phyloP scores from a whole-genome alignment of 2,888 invertebrate genomes.

The Mesochorus sp. region DNA sequence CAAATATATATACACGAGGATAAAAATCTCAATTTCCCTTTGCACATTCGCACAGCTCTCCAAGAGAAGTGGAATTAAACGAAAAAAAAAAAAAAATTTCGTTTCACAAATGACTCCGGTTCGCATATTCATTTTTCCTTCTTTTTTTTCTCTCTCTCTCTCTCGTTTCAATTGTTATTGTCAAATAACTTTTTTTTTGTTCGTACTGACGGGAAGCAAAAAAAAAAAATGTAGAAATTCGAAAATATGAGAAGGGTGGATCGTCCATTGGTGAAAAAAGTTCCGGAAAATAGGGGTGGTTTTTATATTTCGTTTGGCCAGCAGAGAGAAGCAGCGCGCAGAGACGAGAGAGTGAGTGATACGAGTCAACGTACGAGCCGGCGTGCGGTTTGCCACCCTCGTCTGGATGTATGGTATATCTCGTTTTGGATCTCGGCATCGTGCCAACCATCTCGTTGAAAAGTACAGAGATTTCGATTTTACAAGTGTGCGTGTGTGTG shows the following conservation, averaged over 20 bases:
- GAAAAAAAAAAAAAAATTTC: too few species aligned
- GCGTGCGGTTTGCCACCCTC: conserved; percentile 44
- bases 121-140: too few species aligned
- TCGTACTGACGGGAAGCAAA: too few species aligned
- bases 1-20: not conserved
- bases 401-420: conserved; percentile 20
- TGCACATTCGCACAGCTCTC: not conserved
- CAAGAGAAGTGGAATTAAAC: not conserved
- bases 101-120: too few species aligned
- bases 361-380: conserved; percentile 48
- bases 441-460: conserved; percentile 51
- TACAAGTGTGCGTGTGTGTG: conserved; percentile 3
- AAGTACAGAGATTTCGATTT: conserved; percentile 57
- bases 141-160: too few species aligned
- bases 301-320: not conserved
- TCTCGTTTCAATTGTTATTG: too few species aligned
- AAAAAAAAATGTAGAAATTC: not conserved
- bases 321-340: too few species aligned
- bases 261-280: too few species aligned
- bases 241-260: too few species aligned
- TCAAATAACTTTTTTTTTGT: too few species aligned
- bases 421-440: conserved; percentile 45
- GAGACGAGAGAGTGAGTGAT: conserved; percentile 39
- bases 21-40: not conserved
- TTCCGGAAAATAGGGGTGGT: not conserved